A percentile compares a stretch with the other conserved stretches of the same genome.
phyloP scores from a whole-genome alignment of 2,888 invertebrate species.

The Stenodema calcarata region DNA sequence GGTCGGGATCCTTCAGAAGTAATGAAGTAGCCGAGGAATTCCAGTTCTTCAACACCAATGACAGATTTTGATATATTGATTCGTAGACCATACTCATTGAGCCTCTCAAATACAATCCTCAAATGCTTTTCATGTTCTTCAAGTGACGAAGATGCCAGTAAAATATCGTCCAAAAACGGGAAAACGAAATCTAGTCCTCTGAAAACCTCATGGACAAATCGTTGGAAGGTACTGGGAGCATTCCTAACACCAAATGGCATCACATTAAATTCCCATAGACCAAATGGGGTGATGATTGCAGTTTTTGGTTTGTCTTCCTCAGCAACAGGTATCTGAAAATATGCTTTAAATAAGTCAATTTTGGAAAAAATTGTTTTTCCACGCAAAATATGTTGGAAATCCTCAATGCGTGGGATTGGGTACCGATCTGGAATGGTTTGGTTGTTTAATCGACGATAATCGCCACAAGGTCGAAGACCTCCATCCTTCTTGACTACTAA shows the following conservation, averaged over 20 bases:
- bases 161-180: constrained; percentile 59
- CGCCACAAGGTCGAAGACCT: constrained; percentile 60
- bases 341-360: constrained; percentile 45
- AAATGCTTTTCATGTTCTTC: constrained; percentile 55
- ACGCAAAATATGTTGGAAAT: constrained; percentile 57
- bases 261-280: too few species aligned
- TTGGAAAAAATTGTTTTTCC: constrained; percentile 51
- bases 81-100: constrained; percentile 52
- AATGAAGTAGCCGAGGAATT: too few species aligned
- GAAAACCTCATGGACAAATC: too few species aligned
- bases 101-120: constrained; percentile 49
- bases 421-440: constrained; percentile 60
- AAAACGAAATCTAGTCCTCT: constrained; percentile 56
- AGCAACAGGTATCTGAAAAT: constrained; percentile 33
- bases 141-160: constrained; percentile 55
- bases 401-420: constrained; percentile 59
- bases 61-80: too few species aligned
- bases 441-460: constrained; percentile 60
- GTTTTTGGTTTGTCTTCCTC: constrained; percentile 28
- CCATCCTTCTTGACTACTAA: constrained; percentile 57
- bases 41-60: too few species aligned
- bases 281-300: constrained; percentile 31
- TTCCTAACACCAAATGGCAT: constrained; percentile 53
- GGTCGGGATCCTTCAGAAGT: too few species aligned
- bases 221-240: constrained; percentile 57